Evolutionary conservation across 2,797 vertebrate genomes (phyloP), one percentile per base, ranked within the genome.

Genomic region (Antennarius maculatus): DNA sequence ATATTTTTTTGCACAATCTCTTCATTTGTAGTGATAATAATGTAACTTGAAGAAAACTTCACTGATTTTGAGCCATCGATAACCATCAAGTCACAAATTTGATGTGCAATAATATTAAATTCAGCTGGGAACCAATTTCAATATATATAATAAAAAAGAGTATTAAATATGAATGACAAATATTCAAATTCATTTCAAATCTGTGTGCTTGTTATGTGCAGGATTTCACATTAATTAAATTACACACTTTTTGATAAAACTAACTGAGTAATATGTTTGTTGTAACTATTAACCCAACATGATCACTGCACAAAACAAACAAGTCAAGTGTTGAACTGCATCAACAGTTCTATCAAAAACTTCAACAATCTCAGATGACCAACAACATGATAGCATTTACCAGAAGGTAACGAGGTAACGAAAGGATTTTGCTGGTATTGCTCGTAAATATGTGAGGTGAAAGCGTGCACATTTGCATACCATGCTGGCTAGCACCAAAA

Each of bases 401-500:
- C 23, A 23, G 46, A 67, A 66, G 49, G 28, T 66, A 28, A 77
- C 59, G 54, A n/a, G n/a, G 48, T 15, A 69, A 62, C 48, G 66
- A 60, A 27, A 34, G 29, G 27, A 43, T 11, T 71, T 54, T 46
- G 45, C 27, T 31, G 31, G 17, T 18, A 16, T 34, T 70, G 39
- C 42, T 5, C 42, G 70, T 48, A 45, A 13, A 11, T 59, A 1
- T 48, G 56, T 59, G 1, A 45, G 56, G 31, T 16, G 54, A 62
- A 52, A 52, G 29, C 16, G 54, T 47, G 43, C 28, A 47, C 54
- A 23, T 70, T 71, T 84, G 56, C 78, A 49, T 89, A 95, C 96
- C 95, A 18, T 93, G 80, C 57, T 89, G 90, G 46, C 85, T 77
- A 54, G 77, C 69, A 58, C 53, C 83, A 23, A 76, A 83, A 58